Evolutionary conservation across 2,113 vertebrate genomes (phyloP), one percentile per base, ranked within the genome.

Genomic region (Tachycineta bicolor): DNA sequence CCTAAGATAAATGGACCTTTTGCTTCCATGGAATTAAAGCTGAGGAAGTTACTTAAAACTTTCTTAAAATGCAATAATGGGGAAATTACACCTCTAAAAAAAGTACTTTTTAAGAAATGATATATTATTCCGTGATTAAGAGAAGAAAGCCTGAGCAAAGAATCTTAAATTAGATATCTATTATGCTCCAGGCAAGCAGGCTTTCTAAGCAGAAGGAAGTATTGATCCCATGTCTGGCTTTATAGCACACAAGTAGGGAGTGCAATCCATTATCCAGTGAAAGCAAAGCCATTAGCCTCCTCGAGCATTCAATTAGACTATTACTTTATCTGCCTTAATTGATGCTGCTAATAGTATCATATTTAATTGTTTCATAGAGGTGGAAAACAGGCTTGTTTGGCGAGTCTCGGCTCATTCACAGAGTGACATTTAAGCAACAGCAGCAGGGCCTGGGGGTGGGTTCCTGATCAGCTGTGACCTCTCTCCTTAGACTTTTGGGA

Each of bases 251-350:
- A 65, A 96, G 92, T 77, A 87, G 44, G 74, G 90, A 96, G 84
- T 71, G 49, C 44, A 96, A 97, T 98, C 96, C 83, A 95, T 98
- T 98, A 96, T 71, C 68, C 87, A 83, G 84, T 68, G 89, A 97
- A 96, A 96, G 94, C 60, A 95, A 96, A 96, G 53, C 97, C 97
- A 98, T 97, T 97, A 97, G 93, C 89, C 22, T 97, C 50, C 90
- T 97, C 58, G 43, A 95, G 92, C 96, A 96, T 98, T 97, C 98
- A 95, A 93, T 97, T 97, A 97, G 91, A 62, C 97, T 96, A 96
- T 98, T 98, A 97, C 95, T 98, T 98, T 97, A 97, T 97, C 97
- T 97, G 67, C 96, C 95, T 97, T 98, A 97, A 97, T 97, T 98
- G 97, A 97, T 96, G 90, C 75, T 94, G 65, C 93, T 97, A 98